A percentile compares a stretch with the other conserved stretches of the same genome.
These are phyloP conservation scores for Gryllus longicercus DNA, from an alignment of 2,888 invertebrate genomes.

Conservation along the genomic window DNA sequence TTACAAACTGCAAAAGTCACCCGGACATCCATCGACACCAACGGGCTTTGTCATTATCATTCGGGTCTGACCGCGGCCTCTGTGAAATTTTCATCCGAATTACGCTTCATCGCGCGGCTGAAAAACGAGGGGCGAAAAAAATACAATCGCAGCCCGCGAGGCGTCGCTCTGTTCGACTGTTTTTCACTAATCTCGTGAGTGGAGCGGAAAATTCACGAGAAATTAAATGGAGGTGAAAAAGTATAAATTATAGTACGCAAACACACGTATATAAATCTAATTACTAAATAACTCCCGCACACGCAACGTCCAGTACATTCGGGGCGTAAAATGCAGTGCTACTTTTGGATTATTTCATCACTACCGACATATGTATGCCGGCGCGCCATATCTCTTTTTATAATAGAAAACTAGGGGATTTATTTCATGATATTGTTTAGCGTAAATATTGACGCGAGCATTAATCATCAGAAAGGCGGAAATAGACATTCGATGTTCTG, in stretches of 20 bases:
- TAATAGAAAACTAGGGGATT: constrained; percentile 4
- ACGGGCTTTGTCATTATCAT: background rate
- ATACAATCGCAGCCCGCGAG: constrained; percentile 1
- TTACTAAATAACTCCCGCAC: constrained; percentile 17
- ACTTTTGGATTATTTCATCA: constrained; percentile 11
- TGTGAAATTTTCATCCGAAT: constrained; percentile 6
- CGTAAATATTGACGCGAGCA: background rate
- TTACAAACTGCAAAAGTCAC: no score
- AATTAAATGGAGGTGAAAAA: constrained; percentile 17
- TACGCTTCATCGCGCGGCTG: constrained; percentile 17
- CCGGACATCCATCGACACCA: no score
- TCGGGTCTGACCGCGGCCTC: background rate
- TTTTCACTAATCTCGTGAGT: constrained; percentile 17
- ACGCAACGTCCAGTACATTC: background rate
- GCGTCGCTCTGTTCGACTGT: constrained; percentile 17
- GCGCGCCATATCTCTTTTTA: background rate
- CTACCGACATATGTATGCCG: background rate
- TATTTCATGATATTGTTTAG: constrained; percentile 1
- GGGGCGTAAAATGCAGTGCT: background rate
- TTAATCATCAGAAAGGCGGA: constrained; percentile 17
- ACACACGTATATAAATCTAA: constrained; percentile 17
- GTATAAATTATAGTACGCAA: constrained; percentile 9
- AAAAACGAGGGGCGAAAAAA: constrained; percentile 9
- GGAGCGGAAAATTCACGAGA: constrained; percentile 17
- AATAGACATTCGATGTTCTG: constrained; percentile 2